These are phyloP conservation scores for Nymphalis polychloros DNA, from an alignment of 2,888 invertebrate species.

Conservation along the genomic window DNA sequence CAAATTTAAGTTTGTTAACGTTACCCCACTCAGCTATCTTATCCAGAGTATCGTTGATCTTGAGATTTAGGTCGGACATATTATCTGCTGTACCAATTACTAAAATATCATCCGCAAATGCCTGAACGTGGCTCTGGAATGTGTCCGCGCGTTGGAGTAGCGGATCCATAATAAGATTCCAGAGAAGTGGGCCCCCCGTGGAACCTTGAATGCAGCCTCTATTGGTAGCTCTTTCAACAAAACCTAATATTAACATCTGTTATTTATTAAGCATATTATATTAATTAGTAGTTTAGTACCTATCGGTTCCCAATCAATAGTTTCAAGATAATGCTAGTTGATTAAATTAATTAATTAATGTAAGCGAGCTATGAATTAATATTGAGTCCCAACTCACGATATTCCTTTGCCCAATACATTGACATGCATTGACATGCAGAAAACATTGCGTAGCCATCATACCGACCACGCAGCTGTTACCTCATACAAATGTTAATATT, in stretches of 20 bases:
- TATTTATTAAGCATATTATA: background rate
- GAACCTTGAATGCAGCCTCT: too few species aligned
- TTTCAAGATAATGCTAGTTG: too few species aligned
- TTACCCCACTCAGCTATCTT: background rate
- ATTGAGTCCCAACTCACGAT: conserved; percentile 32
- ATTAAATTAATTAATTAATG: background rate
- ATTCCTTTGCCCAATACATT: conserved; percentile 43
- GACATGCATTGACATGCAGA: conserved; percentile 43
- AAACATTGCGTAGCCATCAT: conserved; percentile 45
- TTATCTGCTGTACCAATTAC: too few species aligned
- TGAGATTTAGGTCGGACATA: too few species aligned
- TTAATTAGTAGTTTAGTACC: background rate
- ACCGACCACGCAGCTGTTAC: conserved; percentile 48
- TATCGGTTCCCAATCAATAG: background rate
- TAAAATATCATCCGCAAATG: background rate
- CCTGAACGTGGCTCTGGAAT: background rate
- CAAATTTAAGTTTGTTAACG: background rate
- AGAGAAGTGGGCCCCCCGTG: too few species aligned
- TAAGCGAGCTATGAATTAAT: conserved; percentile 8
- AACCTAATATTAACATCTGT: too few species aligned
- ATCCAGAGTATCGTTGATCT: too few species aligned
- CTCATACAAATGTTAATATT: conserved; percentile 70
- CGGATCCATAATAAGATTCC: too few species aligned
- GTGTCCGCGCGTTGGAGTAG: too few species aligned
- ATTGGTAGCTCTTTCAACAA: too few species aligned